phyloP scores from a whole-genome alignment of 2,888 invertebrate genomes.

The Ormyrus pomaceus region DNA sequence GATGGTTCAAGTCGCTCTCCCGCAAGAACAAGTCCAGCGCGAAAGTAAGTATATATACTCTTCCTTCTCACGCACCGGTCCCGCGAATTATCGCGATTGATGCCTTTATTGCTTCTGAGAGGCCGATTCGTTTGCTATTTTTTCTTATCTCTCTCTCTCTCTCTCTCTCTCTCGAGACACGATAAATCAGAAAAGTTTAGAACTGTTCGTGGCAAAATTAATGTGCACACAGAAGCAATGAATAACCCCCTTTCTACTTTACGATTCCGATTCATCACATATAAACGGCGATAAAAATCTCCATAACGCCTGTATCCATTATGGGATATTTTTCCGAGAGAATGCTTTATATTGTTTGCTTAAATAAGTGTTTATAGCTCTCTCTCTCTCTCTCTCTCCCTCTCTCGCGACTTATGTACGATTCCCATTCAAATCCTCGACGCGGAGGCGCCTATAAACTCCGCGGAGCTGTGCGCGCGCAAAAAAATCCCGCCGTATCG shows the following conservation, averaged over 20 bases:
- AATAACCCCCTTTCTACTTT: too few relatives aligned
- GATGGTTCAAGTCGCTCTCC: conserved; percentile 89
- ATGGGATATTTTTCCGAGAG: too few relatives aligned
- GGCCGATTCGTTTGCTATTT: background rate
- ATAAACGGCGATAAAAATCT: conserved; percentile 10
- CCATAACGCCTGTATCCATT: background rate
- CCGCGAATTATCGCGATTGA: too few relatives aligned
- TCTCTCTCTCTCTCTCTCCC: background rate
- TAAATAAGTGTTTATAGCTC: background rate
- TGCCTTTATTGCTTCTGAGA: too few relatives aligned
- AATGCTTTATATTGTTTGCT: background rate
- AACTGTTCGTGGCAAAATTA: too few relatives aligned
- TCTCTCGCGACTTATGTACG: too few relatives aligned
- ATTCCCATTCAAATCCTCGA: background rate
- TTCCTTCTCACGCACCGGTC: background rate
- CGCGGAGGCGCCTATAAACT: background rate
- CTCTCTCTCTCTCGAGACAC: background rate
- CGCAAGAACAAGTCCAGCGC: conserved; percentile 80
- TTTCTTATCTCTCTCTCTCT: background rate
- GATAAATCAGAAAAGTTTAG: too few relatives aligned
- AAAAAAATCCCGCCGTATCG: too few relatives aligned
- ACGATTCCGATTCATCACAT: too few relatives aligned
- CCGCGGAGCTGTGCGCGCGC: too few relatives aligned
- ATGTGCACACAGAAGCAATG: too few relatives aligned
- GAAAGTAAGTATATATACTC: conserved; percentile 73